phyloP scores from a whole-genome alignment of 1,140 invertebrate genomes.

The Drosophila ironensis region DNA sequence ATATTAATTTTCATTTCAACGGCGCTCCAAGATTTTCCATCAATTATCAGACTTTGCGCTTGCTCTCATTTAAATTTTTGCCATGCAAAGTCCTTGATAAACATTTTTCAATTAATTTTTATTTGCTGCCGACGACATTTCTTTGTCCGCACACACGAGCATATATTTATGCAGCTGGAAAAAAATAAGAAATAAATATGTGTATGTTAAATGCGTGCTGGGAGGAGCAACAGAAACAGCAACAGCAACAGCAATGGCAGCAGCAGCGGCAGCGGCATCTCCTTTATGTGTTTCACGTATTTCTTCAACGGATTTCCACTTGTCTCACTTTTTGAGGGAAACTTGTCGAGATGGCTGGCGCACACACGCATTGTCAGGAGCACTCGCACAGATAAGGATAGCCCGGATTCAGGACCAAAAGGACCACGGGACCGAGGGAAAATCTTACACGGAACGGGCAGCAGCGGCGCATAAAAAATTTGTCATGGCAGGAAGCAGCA shows the following conservation, averaged over 20 bases:
- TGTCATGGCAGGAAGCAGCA: background rate
- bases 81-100: slow-evolving; percentile 72
- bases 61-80: slow-evolving; percentile 40
- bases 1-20: slow-evolving; percentile 44
- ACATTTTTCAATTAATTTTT: slow-evolving; percentile 81
- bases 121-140: slow-evolving; percentile 75
- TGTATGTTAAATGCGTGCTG: background rate
- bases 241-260: slow-evolving; percentile 3
- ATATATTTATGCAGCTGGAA: slow-evolving; percentile 25
- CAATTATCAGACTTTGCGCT: slow-evolving; percentile 29
- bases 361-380: slow-evolving; percentile 61
- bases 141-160: slow-evolving; percentile 42
- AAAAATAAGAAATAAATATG: background rate
- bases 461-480: slow-evolving; percentile 41
- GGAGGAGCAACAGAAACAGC: background rate
- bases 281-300: slow-evolving; percentile 71
- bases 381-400: slow-evolving; percentile 23
- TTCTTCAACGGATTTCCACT: slow-evolving; percentile 79
- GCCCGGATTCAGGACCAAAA: background rate
- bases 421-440: background rate
- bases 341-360: slow-evolving; percentile 67
- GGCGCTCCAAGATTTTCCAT: slow-evolving; percentile 16
- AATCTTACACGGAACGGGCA: slow-evolving; percentile 28
- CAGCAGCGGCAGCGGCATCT: slow-evolving; percentile 32
- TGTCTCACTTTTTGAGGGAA: slow-evolving; percentile 72